phyloP scores from a whole-genome alignment of 2,888 invertebrate genomes.

The Ectobius pallidus region DNA sequence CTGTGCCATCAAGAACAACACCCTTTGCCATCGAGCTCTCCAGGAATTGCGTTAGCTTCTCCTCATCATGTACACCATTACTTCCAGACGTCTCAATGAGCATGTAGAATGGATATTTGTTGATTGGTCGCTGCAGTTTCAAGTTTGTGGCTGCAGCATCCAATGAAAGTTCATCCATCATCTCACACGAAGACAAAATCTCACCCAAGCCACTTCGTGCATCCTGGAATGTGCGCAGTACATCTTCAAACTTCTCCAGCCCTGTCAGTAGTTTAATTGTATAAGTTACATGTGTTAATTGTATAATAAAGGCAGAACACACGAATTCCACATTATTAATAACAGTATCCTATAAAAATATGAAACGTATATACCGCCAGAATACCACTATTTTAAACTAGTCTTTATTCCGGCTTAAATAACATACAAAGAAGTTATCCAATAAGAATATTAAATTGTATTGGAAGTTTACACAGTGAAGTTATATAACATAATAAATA shows the following conservation, averaged over 20 bases:
- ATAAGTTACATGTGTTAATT: not conserved
- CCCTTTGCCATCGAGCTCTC: slow-evolving; percentile 73
- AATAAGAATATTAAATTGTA: too few relatives aligned
- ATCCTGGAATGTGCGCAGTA: slow-evolving; percentile 74
- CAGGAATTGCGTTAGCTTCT: slow-evolving; percentile 82
- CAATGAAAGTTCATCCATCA: slow-evolving; percentile 82
- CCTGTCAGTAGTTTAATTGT: slow-evolving; percentile 58
- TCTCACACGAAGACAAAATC: slow-evolving; percentile 94
- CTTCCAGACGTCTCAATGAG: slow-evolving; percentile 90
- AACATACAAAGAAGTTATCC: too few relatives aligned
- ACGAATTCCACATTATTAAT: too few relatives aligned
- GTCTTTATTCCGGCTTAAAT: too few relatives aligned
- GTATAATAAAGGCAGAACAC: too few relatives aligned
- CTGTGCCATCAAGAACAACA: slow-evolving; percentile 80
- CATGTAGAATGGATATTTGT: slow-evolving; percentile 80
- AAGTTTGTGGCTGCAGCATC: slow-evolving; percentile 68
- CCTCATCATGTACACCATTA: slow-evolving; percentile 81
- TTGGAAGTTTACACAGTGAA: too few relatives aligned
- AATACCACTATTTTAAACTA: too few relatives aligned
- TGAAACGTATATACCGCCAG: too few relatives aligned
- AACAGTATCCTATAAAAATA: too few relatives aligned
- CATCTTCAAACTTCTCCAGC: slow-evolving; percentile 75
- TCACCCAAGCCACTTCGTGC: slow-evolving; percentile 83
- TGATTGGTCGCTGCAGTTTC: slow-evolving; percentile 53
- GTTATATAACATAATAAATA: too few relatives aligned